A percentile compares a stretch with the other conserved stretches of the same genome.
These are phyloP conservation scores for Micromesistius poutassou DNA, from an alignment of 2,797 vertebrate genomes.

Conservation along the genomic window DNA sequence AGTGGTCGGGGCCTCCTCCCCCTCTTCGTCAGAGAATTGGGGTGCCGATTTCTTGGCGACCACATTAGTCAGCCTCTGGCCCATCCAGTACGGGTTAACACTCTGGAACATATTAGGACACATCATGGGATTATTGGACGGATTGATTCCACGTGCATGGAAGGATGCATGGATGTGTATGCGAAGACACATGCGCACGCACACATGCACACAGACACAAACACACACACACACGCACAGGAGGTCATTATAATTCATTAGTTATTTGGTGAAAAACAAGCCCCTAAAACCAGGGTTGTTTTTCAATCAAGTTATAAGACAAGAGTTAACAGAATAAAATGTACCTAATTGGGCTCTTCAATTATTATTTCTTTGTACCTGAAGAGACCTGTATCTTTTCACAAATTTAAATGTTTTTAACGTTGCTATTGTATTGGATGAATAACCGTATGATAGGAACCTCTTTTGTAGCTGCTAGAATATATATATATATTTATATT, in stretches of 20 bases:
- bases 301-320: background rate
- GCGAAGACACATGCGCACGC: background rate
- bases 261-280: no score
- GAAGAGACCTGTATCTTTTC: background rate
- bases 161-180: no score
- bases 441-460: background rate
- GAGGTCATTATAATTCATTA: no score
- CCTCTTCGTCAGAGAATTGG: constrained; percentile 89
- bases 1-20: constrained; percentile 41
- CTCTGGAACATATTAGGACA: constrained; percentile 69
- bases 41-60: constrained; percentile 98
- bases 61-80: constrained; percentile 91
- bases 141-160: background rate
- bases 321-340: background rate
- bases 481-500: no score
- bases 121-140: background rate
- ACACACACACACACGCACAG: no score
- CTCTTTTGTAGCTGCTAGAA: background rate
- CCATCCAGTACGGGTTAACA: constrained; percentile 91
- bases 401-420: background rate
- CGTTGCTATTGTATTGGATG: background rate
- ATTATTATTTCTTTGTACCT: background rate
- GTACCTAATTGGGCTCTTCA: background rate
- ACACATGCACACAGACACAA: no score
- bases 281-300: background rate